Evolutionary conservation across 1,140 invertebrate genomes (phyloP), one percentile per base, ranked within the genome.

Genomic region (Antheraea pernyi): DNA sequence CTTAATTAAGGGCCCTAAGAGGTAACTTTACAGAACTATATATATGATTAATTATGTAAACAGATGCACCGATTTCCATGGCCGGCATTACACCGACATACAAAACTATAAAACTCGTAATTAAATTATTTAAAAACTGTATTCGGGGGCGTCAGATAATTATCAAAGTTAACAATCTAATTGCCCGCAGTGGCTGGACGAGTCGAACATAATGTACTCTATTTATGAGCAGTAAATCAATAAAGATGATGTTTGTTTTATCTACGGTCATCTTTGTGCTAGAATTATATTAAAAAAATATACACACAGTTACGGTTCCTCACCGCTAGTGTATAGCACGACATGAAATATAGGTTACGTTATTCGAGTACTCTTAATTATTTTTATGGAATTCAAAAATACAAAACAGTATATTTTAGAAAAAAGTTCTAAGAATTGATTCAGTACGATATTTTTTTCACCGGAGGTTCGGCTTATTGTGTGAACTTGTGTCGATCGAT

Each of bases 91-190:
- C 37, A 65, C 37, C 11, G 30, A 11, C 22, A n/a, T 8, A 37
- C 8, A 63, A 65, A 46, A 65, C 39, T 46, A 65, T 65, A 65
- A 65, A 18, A 36, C 22, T 39, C n/a, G 37, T 65, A 65, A 65
- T 65, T 65, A 65, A 65, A 65, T 65, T 65, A 65, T 65, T 64
- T 65, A 65, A 65, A 65, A 65, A 65, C 39, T 16, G 19, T 65
- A 65, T 65, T 48, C 46, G 64, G 30, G 62, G 22, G 46, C 46
- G 46, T 64, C 37, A 37, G 64, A 53, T 65, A 53, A 65, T 19
- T 46, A 65, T 22, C 37, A 48, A 39, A 48, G 64, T 65, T 48
- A 65, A 65, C 61, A 63, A 63, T 19, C 19, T 36, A 61, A 61
- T 19, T 61, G 59, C 19, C 30, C 19, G 59, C 59, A 61, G 46